These are phyloP conservation scores for Cephalophus harveyi DNA, from an alignment of 2,113 vertebrate genomes.

Conservation along the genomic window DNA sequence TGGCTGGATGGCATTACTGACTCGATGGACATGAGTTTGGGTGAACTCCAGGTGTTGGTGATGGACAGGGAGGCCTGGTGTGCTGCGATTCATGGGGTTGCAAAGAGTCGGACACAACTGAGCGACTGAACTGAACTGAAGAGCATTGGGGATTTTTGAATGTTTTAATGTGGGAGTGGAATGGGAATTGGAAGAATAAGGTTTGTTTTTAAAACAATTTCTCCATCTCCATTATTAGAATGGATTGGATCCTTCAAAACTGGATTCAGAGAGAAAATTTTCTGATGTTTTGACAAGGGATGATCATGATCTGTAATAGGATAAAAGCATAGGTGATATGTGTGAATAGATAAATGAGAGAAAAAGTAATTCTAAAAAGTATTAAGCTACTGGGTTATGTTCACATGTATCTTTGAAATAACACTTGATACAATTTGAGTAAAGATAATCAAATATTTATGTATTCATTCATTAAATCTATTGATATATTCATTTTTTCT, in stretches of 20 bases:
- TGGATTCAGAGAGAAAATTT: not conserved
- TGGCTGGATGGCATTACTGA: too few species aligned
- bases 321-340: not conserved
- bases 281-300: not conserved
- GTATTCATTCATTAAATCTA: not conserved
- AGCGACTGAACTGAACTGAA: too few species aligned
- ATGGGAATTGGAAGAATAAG: not conserved
- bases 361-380: not conserved
- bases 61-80: too few species aligned
- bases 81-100: accelerated
- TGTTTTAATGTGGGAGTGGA: accelerated
- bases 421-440: not conserved
- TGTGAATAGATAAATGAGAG: not conserved
- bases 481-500: not conserved
- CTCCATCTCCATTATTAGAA: not conserved
- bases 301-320: not conserved
- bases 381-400: not conserved
- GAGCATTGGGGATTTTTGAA: not conserved
- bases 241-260: not conserved
- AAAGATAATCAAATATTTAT: not conserved
- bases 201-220: not conserved
- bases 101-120: too few species aligned
- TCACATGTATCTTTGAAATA: not conserved
- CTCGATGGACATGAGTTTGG: too few species aligned
- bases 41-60: too few species aligned